Conservation (phyloP, 2,797 vertebrate genomes). For the Mallotus villosus region DNA sequence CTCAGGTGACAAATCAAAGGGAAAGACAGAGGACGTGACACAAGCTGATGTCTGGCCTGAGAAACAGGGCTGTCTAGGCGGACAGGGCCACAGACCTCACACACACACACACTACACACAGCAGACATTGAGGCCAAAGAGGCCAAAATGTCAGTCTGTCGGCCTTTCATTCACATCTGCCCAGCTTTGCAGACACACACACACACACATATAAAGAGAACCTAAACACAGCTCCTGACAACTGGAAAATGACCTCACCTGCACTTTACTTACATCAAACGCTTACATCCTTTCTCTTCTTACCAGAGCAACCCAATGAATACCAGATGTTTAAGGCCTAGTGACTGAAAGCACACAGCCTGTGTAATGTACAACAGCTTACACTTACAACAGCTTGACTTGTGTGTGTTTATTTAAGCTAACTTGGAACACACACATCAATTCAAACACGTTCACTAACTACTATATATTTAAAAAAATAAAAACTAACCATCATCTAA, state of each 20-base stretch:
- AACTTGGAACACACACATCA: constrained; percentile 37
- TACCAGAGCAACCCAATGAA: constrained; percentile 55
- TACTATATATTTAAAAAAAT: no score
- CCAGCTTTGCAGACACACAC: constrained; percentile 26
- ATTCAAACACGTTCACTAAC: constrained; percentile 25
- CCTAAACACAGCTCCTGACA: constrained; percentile 35
- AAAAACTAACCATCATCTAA: no score
- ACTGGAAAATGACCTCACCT: constrained; percentile 75
- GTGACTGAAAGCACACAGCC: constrained; percentile 50
- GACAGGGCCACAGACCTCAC: constrained; percentile 42
- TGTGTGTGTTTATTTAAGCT: constrained; percentile 32
- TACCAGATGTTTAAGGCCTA: constrained; percentile 57
- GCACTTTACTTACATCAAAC: constrained; percentile 72
- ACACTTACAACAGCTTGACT: constrained; percentile 36
- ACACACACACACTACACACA: constrained; percentile 22
- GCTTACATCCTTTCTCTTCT: constrained; percentile 66
- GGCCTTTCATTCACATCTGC: constrained; percentile 29
- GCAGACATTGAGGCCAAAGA: constrained; percentile 20
- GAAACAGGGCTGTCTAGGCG: constrained; percentile 15
- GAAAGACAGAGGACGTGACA: constrained; percentile 11
- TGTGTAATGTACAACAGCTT: constrained; percentile 42
- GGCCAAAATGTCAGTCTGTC: constrained; percentile 42
- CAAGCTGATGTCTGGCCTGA: constrained; percentile 24
- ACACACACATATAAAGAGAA: constrained; percentile 8
- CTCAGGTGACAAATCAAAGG: constrained; percentile 38